These are phyloP conservation scores for Aplodontia rufa DNA, from an alignment of 2,113 vertebrate species.

Conservation along the genomic window DNA sequence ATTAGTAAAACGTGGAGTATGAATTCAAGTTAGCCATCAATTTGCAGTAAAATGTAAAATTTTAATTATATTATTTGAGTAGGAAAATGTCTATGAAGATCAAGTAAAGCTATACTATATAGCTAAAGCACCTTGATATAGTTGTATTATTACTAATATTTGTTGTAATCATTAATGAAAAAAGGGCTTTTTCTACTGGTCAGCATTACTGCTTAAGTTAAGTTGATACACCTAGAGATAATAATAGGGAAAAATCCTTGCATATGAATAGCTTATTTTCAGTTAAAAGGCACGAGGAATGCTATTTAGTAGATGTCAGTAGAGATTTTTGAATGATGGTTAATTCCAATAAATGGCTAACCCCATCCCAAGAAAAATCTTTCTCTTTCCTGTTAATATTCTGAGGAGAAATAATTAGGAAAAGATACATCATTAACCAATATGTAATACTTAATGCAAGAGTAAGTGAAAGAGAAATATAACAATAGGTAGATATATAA, in stretches of 20 bases:
- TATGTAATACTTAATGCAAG: not conserved
- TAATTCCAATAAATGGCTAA: not conserved
- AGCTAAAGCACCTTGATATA: not conserved
- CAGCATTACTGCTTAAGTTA: not conserved
- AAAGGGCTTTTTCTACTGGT: not conserved
- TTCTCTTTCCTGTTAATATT: not conserved
- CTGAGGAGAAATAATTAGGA: not conserved
- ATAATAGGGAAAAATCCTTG: not conserved
- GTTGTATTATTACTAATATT: not conserved
- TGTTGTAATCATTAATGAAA: not conserved
- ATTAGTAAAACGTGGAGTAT: not conserved
- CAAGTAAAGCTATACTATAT: not conserved
- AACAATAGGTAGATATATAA: not conserved
- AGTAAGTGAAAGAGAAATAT: conserved; percentile 28
- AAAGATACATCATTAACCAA: not conserved
- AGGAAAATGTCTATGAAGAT: not conserved
- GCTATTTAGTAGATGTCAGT: not conserved
- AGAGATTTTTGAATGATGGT: not conserved
- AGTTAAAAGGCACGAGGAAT: not conserved
- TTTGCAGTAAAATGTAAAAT: not conserved
- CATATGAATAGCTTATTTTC: not conserved
- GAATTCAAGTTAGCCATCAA: not conserved
- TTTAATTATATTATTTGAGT: not conserved
- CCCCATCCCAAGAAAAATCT: not conserved
- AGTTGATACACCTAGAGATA: not conserved